Evolutionary conservation across 23 tunicate species (phyloP).

Genomic region (Ciona savignyi): DNA sequence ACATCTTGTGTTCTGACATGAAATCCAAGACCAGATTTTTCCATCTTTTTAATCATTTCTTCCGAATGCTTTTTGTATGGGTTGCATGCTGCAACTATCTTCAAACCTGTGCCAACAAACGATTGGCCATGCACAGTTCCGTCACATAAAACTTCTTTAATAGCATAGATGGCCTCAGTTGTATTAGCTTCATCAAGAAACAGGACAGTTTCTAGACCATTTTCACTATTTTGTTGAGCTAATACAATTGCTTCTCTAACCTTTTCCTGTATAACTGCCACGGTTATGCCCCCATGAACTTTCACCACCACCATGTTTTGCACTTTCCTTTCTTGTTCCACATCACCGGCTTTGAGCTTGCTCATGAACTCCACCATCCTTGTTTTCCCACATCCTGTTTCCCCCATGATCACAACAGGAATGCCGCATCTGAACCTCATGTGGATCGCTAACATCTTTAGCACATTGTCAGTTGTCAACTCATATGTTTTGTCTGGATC

Average conservation of each 20-base stretch:
- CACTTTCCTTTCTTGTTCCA: background rate
- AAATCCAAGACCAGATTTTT: conserved; percentile 45
- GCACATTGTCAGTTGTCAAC: conserved; percentile 58
- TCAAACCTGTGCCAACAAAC: conserved; percentile 16
- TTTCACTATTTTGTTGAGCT: conserved; percentile 13
- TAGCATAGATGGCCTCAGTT: conserved; percentile 63
- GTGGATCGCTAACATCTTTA: conserved; percentile 59
- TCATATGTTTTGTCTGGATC: conserved; percentile 69
- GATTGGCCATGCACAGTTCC: conserved; percentile 21
- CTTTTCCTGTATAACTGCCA: conserved; percentile 17
- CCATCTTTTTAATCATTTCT: conserved; percentile 29
- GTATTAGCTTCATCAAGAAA: conserved; percentile 63
- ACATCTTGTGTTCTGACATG: conserved; percentile 25
- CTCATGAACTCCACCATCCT: conserved; percentile 74
- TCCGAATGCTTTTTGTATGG: conserved; percentile 29
- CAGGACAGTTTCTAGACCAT: conserved; percentile 11
- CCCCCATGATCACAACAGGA: conserved; percentile 66
- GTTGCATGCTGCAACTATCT: conserved; percentile 50
- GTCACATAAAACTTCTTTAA: conserved; percentile 56
- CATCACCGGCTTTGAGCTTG: conserved; percentile 19
- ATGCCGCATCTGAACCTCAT: conserved; percentile 62
- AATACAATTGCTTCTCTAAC: conserved; percentile 9
- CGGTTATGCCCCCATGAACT: conserved; percentile 54
- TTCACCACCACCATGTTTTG: conserved; percentile 35
- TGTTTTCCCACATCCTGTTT: conserved; percentile 76